Evolutionary conservation across 2,113 vertebrate species (phyloP).

Genomic region (Aptenodytes forsteri): DNA sequence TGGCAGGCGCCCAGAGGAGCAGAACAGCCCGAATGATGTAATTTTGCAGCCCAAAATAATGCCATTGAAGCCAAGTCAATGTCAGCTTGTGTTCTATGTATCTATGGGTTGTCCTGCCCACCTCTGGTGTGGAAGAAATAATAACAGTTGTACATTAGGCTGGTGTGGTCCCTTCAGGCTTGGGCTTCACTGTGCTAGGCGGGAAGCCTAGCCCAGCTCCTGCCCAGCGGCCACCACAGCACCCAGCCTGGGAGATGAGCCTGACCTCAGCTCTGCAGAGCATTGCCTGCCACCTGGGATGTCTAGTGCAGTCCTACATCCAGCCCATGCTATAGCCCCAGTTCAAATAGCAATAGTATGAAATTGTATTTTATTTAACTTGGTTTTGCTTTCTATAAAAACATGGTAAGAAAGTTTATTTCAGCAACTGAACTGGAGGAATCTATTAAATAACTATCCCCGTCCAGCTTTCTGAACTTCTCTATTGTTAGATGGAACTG

Average conservation of each 20-base stretch:
- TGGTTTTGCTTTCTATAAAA: neutral
- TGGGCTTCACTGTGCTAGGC: too few relatives aligned
- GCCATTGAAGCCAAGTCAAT: neutral
- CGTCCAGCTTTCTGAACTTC: neutral
- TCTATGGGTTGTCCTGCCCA: neutral
- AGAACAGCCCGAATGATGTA: neutral
- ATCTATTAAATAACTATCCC: neutral
- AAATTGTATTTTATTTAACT: neutral
- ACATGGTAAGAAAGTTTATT: neutral
- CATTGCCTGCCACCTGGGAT: neutral
- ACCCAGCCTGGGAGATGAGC: neutral
- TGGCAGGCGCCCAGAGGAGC: neutral
- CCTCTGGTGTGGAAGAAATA: neutral
- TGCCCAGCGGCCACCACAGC: neutral
- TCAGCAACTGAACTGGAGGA: neutral
- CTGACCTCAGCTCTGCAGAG: neutral
- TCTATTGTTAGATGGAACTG: neutral
- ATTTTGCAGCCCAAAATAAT: neutral
- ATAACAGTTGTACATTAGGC: neutral
- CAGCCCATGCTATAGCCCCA: neutral
- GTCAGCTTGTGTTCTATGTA: accelerated
- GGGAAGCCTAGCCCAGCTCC: neutral
- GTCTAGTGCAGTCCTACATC: neutral
- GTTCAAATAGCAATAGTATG: neutral
- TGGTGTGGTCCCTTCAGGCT: neutral